phyloP scores from a whole-genome alignment of 2,888 invertebrate genomes.

The Lasioglossum figueresi region DNA sequence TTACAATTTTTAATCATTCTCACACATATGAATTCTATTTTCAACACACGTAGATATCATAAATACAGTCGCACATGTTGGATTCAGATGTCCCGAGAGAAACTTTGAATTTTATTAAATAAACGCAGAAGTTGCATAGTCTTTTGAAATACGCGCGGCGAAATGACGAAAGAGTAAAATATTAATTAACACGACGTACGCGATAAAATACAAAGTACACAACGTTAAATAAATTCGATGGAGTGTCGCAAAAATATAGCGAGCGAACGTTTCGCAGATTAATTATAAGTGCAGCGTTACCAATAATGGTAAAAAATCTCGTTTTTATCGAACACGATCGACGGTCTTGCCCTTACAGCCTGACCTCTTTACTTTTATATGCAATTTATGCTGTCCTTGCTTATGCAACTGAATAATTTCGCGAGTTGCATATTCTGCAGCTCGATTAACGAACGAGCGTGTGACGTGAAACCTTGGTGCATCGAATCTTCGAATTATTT shows the following conservation, averaged over 20 bases:
- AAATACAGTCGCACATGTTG: slow-evolving; percentile 27
- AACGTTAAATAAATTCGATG: not conserved
- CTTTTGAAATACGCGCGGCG: not conserved
- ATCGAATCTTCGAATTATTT: not conserved
- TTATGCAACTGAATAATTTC: slow-evolving; percentile 34
- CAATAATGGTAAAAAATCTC: not conserved
- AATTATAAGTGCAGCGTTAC: not conserved
- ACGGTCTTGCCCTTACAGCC: not conserved
- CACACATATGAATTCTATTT: not conserved
- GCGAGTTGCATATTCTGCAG: slow-evolving; percentile 4
- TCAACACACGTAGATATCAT: slow-evolving; percentile 8
- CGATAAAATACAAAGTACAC: not conserved
- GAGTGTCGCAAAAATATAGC: not conserved
- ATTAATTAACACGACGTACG: not conserved
- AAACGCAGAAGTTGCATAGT: not conserved
- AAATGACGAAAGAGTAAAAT: not conserved
- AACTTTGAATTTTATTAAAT: not conserved
- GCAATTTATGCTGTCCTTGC: slow-evolving; percentile 10
- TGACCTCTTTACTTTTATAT: slow-evolving; percentile 3
- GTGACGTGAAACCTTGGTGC: not conserved
- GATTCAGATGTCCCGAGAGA: slow-evolving; percentile 44
- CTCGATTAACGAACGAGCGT: not conserved
- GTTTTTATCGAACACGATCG: not conserved
- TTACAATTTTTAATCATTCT: slow-evolving; percentile 25
- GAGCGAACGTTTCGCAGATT: not conserved